Conservation (phyloP, 1,140 invertebrate genomes). For the Akabosia matsudoensis region DNA sequence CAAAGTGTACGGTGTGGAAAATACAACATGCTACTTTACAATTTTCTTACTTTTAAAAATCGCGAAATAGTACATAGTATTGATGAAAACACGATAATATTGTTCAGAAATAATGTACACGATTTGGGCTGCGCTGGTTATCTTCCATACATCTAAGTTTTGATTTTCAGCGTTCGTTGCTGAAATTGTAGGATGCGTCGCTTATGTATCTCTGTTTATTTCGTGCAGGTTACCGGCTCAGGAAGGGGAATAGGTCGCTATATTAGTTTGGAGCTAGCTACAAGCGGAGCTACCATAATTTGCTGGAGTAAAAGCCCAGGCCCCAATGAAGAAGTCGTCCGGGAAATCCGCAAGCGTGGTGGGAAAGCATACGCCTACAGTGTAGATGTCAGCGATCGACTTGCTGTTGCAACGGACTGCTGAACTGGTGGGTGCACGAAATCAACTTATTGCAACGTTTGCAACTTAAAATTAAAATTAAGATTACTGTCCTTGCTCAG, state of each 20-base stretch:
- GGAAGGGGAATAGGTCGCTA: conserved; percentile 43
- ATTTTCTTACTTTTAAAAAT: too few relatives aligned
- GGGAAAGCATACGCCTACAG: conserved; percentile 41
- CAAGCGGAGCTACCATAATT: conserved; percentile 37
- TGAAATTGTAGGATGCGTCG: neutral
- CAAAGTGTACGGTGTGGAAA: too few relatives aligned
- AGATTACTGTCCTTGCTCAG: neutral
- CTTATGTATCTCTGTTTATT: neutral
- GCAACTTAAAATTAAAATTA: neutral
- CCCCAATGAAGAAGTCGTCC: conserved; percentile 41
- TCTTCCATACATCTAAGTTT: too few relatives aligned
- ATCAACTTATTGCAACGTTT: neutral
- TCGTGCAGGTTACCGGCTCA: conserved; percentile 31
- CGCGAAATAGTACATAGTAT: too few relatives aligned
- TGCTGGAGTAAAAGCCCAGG: conserved; percentile 43
- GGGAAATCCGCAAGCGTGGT: conserved; percentile 34
- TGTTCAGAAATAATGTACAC: too few relatives aligned
- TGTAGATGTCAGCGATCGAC: conserved; percentile 41
- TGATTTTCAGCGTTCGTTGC: neutral
- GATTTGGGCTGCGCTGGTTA: too few relatives aligned
- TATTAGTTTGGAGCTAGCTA: conserved; percentile 33
- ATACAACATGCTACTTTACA: too few relatives aligned
- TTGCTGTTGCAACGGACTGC: conserved; percentile 40
- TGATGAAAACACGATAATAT: too few relatives aligned
- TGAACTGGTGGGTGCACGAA: conserved; percentile 20